These are phyloP conservation scores for Nymphicus hollandicus DNA, from an alignment of 2,113 vertebrate species.

Conservation along the genomic window DNA sequence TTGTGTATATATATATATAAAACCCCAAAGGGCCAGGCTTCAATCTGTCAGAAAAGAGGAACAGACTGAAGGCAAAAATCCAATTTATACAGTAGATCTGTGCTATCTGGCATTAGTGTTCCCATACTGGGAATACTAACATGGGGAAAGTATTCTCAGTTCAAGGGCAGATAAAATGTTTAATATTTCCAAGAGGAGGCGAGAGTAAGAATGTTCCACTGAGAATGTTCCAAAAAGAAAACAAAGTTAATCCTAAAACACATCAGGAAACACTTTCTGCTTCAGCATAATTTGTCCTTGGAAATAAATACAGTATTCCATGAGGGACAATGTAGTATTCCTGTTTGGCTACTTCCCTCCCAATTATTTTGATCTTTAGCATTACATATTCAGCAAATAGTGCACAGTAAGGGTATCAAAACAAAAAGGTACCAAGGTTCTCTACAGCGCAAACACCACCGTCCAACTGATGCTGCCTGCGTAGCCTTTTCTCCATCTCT, in stretches of 20 bases:
- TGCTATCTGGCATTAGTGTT: background rate
- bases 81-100: background rate
- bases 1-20: background rate
- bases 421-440: background rate
- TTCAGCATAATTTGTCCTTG: background rate
- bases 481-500: background rate
- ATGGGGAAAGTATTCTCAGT: background rate
- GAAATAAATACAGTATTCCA: background rate
- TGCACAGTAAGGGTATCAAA: background rate
- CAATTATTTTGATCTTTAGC: background rate
- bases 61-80: background rate
- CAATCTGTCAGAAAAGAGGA: background rate
- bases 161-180: background rate
- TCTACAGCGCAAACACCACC: rapidly evolving
- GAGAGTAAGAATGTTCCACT: background rate
- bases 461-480: background rate
- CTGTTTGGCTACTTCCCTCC: background rate
- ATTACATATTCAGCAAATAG: background rate
- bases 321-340: background rate
- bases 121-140: background rate
- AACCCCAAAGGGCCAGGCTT: background rate
- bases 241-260: background rate
- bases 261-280: background rate
- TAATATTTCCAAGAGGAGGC: background rate
- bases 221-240: background rate